Evolutionary conservation across 2,888 invertebrate genomes (phyloP).

Genomic region (Amphiduros pacificus): DNA sequence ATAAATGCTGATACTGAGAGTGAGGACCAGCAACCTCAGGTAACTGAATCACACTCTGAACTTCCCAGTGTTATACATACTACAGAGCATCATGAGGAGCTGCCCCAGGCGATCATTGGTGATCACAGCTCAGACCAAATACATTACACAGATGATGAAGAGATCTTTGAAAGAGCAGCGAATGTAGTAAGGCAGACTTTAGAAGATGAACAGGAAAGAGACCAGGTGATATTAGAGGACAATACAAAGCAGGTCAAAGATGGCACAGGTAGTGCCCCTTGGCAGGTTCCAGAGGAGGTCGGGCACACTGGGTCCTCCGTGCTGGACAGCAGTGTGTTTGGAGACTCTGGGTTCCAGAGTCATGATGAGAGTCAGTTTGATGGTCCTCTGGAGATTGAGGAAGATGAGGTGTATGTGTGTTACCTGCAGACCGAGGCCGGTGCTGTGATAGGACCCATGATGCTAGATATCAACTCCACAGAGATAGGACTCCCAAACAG

Average conservation of each 20-base stretch:
- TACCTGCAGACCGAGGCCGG: slow-evolving; percentile 46
- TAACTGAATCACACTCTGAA: background rate
- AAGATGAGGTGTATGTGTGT: slow-evolving; percentile 41
- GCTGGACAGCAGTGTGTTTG: background rate
- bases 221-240: background rate
- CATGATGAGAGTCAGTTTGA: background rate
- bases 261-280: background rate
- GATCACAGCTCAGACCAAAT: too few relatives aligned
- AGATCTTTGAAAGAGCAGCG: too few relatives aligned
- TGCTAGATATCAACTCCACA: slow-evolving; percentile 44
- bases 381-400: too few relatives aligned
- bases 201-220: background rate
- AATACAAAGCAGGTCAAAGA: too few relatives aligned
- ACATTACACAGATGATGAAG: too few relatives aligned
- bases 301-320: background rate
- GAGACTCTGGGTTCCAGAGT: background rate
- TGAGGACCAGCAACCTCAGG: background rate
- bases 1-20: too few relatives aligned
- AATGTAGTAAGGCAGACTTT: too few relatives aligned
- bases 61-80: too few relatives aligned
- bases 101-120: too few relatives aligned
- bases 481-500: slow-evolving; percentile 28
- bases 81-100: too few relatives aligned
- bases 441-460: slow-evolving; percentile 44
- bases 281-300: background rate